Conservation (phyloP, 2,113 vertebrate genomes). For the Chascanopsetta lugubris region DNA sequence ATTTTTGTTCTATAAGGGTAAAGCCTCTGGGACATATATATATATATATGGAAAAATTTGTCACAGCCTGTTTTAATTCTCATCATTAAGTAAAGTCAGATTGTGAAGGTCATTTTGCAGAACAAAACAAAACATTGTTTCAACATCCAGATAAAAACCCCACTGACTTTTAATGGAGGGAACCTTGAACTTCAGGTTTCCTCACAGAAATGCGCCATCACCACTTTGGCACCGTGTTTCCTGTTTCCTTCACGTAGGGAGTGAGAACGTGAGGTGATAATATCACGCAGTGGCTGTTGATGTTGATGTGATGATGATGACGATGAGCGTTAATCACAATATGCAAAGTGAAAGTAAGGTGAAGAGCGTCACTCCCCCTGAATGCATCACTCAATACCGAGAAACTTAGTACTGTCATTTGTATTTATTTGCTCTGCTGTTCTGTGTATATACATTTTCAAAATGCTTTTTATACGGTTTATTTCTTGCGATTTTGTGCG, state of each 20-base stretch:
- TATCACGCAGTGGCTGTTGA: not conserved
- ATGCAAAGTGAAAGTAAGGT: slow-evolving; percentile 27
- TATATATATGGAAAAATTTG: too few relatives aligned
- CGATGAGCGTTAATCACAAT: slow-evolving; percentile 20
- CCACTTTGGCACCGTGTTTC: too few relatives aligned
- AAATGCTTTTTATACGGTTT: slow-evolving; percentile 51
- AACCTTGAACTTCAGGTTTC: too few relatives aligned
- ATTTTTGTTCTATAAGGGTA: too few relatives aligned
- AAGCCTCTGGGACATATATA: too few relatives aligned
- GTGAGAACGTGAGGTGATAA: not conserved
- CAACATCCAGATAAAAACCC: too few relatives aligned
- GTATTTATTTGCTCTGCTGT: slow-evolving; percentile 7
- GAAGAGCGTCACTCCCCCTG: slow-evolving; percentile 10
- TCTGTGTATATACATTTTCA: slow-evolving; percentile 33
- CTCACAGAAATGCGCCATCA: too few relatives aligned
- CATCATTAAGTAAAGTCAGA: too few relatives aligned
- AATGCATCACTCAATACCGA: slow-evolving; percentile 29
- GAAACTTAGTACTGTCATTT: slow-evolving; percentile 4
- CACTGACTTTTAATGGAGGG: too few relatives aligned
- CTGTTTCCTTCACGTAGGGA: slow-evolving; percentile 15
- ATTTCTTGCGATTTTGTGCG: slow-evolving; percentile 37
- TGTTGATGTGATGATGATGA: not conserved
- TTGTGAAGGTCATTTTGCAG: too few relatives aligned
- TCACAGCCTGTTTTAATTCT: too few relatives aligned
- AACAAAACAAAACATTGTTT: too few relatives aligned